A percentile compares a stretch with the other conserved stretches of the same genome.
These are phyloP conservation scores for Nephrotoma appendiculata DNA, from an alignment of 2,888 invertebrate species.

Conservation along the genomic window DNA sequence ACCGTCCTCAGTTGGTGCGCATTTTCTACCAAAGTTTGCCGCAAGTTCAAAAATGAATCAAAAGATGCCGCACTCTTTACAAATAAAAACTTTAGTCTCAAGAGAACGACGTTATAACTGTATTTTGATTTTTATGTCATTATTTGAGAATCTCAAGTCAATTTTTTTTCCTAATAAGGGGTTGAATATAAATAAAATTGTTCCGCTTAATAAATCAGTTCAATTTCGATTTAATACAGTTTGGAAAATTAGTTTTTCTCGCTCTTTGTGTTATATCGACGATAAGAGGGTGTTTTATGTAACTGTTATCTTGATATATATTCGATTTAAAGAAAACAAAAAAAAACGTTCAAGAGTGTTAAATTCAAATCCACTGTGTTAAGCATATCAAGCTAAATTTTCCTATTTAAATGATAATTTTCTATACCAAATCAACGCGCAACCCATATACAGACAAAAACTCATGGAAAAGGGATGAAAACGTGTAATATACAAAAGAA, in stretches of 20 bases:
- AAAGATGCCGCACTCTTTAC: too few relatives aligned
- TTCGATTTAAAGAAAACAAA: neutral
- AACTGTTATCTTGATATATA: neutral
- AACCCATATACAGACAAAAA: neutral
- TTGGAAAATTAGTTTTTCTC: neutral
- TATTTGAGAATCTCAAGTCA: too few relatives aligned
- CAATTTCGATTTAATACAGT: neutral
- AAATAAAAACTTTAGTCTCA: too few relatives aligned
- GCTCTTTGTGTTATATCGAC: neutral
- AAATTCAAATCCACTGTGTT: neutral
- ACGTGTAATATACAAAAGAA: neutral
- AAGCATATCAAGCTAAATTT: neutral
- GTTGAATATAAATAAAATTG: neutral
- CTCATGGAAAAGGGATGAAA: neutral
- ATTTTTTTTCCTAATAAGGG: neutral
- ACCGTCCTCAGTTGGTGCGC: too few relatives aligned
- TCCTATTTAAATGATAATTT: neutral
- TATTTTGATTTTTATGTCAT: too few relatives aligned
- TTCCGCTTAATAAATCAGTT: neutral
- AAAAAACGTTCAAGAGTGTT: neutral
- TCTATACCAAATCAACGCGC: neutral
- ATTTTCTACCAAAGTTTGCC: too few relatives aligned
- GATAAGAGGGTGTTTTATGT: neutral
- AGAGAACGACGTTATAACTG: too few relatives aligned
- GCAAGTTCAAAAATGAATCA: too few relatives aligned